Evolutionary conservation across 2,797 vertebrate species (phyloP).

Genomic region (Orestias chungarensis): DNA sequence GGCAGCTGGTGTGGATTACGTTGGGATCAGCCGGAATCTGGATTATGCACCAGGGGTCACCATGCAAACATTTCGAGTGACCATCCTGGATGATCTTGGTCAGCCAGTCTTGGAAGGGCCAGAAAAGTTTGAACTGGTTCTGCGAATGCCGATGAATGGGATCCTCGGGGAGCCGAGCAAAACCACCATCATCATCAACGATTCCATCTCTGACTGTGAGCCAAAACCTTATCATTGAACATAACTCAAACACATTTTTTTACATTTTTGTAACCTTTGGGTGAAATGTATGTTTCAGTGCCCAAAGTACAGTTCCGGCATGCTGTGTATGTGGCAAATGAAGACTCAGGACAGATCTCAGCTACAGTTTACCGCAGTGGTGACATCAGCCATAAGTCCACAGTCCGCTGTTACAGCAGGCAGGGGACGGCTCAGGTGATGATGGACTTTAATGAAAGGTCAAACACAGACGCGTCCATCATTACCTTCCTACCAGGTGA

Average conservation of each 20-base stretch:
- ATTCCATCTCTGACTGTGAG: conserved; percentile 92
- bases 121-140: conserved; percentile 90
- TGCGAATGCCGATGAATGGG: conserved; percentile 91
- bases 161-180: conserved; percentile 90
- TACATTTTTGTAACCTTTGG: neutral
- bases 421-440: conserved; percentile 95
- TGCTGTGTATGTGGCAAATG: conserved; percentile 78
- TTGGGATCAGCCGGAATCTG: conserved; percentile 92
- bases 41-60: conserved; percentile 92
- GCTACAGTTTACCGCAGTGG: conserved; percentile 86
- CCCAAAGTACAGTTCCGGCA: conserved; percentile 94
- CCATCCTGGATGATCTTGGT: conserved; percentile 92
- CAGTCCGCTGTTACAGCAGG: conserved; percentile 91
- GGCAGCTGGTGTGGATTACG: conserved; percentile 91
- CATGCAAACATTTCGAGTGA: conserved; percentile 87
- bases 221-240: conserved; percentile 21
- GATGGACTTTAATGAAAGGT: conserved; percentile 94
- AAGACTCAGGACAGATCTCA: conserved; percentile 84
- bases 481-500: conserved; percentile 90
- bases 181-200: conserved; percentile 87
- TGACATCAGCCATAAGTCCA: conserved; percentile 86
- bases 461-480: conserved; percentile 89
- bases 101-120: conserved; percentile 89
- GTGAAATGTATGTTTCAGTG: conserved; percentile 74
- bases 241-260: neutral